Percentiles rank a stretch among this genome's conserved stretches.
phyloP scores from a whole-genome alignment of 2,113 vertebrate species.

The Otolemur garnettii region DNA sequence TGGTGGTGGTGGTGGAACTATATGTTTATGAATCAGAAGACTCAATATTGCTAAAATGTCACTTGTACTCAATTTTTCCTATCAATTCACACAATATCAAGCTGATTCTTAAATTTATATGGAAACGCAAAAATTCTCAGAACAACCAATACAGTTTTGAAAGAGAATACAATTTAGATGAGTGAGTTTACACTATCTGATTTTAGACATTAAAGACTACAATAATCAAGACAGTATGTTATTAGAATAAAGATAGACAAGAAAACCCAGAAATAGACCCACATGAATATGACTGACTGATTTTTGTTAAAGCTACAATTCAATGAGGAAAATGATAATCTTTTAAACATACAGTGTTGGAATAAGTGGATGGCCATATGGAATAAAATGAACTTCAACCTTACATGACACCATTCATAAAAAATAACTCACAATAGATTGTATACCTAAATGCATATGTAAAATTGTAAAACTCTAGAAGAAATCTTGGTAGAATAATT shows the following conservation, averaged over 20 bases:
- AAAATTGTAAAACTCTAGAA: constrained; percentile 1
- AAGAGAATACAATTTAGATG: neutral
- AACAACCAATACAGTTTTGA: neutral
- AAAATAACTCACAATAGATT: neutral
- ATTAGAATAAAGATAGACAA: neutral
- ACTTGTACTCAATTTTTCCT: neutral
- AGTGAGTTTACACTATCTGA: neutral
- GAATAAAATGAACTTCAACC: neutral
- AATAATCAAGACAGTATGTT: neutral
- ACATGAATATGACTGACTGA: neutral
- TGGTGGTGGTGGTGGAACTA: neutral
- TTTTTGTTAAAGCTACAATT: constrained; percentile 27
- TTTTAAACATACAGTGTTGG: neutral
- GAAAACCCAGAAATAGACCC: constrained; percentile 12
- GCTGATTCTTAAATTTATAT: neutral
- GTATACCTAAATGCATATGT: neutral
- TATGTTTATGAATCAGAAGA: neutral
- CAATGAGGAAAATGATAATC: neutral
- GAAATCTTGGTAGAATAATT: neutral
- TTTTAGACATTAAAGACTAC: neutral
- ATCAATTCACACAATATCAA: neutral
- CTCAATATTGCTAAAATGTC: neutral
- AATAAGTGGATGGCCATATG: neutral
- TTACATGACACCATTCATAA: neutral
- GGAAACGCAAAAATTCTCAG: constrained; percentile 25